Base-by-base conservation (phyloP, 2,113 vertebrate species). In the Isichthys henryi region DNA sequence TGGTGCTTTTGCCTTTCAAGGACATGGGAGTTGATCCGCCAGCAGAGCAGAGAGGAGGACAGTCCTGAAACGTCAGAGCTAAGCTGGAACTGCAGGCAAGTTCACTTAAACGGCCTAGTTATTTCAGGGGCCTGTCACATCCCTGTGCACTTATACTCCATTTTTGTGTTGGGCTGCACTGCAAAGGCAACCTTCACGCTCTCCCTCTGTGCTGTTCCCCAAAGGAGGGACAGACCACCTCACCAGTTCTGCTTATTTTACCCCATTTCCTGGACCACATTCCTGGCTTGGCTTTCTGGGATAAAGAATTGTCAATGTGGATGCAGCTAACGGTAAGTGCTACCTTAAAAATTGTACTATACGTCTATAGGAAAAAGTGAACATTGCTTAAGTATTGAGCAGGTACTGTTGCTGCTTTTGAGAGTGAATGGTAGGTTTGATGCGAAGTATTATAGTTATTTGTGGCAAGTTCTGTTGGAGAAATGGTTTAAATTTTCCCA, bases 321-420 rank as follows among this genome's bases (percentile, higher is more conserved):
- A 92, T 92, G 91, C 92, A 91, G 86, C 90, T 91, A 48, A 91
- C 91, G 91, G 91, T 93, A 84, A 92, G 91, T 88, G 39, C 23
- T 85, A n/a, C 39, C 56, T 15, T 39, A n/a, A 23, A 1, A 46
- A 46, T 48, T 23, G 35, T 46, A n/a, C 23, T 58, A 56, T 87
- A 13, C 46, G 31, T 90, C 19, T 52, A 88, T 31, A 45, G 43
- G 31, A 85, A 23, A 31, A 70, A 49, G 56, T 17, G 49, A 74
- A 27, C 85, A 50, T 70, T 13, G 27, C 15, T 87, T 46, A 10
- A 80, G 3, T 88, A 45, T 10, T 31, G 19, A 23, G 39, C 8
- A 46, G 31, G 50, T 74, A 35, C 15, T 52, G n/a, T 50, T 86
- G 49, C 85, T 52, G 23, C 31, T 21, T 50, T 7, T 86, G 45